Conservation (phyloP, 2,888 invertebrate species). For the Polia nebulosa region DNA sequence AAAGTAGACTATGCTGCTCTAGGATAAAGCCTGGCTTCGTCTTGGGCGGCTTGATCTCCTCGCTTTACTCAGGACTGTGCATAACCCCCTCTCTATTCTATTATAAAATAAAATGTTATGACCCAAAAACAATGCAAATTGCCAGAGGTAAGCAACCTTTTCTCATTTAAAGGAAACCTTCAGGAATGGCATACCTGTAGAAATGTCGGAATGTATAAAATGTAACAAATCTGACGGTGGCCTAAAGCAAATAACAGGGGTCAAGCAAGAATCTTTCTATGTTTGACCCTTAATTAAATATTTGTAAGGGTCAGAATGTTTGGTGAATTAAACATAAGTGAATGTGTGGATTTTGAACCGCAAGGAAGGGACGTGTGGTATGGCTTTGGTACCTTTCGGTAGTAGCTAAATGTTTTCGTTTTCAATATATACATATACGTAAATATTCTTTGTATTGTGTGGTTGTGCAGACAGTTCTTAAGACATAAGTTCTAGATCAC, state of each 20-base stretch:
- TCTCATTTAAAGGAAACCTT: conserved; percentile 36
- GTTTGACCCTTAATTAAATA: conserved; percentile 81
- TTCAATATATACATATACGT: too few relatives aligned
- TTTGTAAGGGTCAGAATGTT: conserved; percentile 78
- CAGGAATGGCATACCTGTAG: conserved; percentile 28
- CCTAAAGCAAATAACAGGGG: conserved; percentile 61
- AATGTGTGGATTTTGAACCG: conserved; percentile 52
- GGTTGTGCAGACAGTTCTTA: too few relatives aligned
- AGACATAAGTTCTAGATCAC: too few relatives aligned
- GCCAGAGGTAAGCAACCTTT: conserved; percentile 3
- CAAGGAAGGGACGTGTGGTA: conserved; percentile 33
- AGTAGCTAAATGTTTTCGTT: conserved; percentile 4
- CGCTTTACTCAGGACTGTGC: too few relatives aligned
- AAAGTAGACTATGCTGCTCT: too few relatives aligned
- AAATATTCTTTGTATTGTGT: conserved; percentile 3
- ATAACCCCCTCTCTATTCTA: too few relatives aligned
- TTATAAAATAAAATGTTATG: too few relatives aligned
- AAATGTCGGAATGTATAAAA: conserved; percentile 51
- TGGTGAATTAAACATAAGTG: conserved; percentile 81
- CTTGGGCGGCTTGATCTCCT: too few relatives aligned
- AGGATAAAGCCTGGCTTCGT: too few relatives aligned
- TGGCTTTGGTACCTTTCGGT: not conserved
- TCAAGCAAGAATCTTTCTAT: conserved; percentile 64
- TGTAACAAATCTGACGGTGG: conserved; percentile 61
- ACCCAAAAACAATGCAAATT: too few relatives aligned